phyloP scores from a whole-genome alignment of 2,888 invertebrate genomes.

The Drosophila nr. fundita region DNA sequence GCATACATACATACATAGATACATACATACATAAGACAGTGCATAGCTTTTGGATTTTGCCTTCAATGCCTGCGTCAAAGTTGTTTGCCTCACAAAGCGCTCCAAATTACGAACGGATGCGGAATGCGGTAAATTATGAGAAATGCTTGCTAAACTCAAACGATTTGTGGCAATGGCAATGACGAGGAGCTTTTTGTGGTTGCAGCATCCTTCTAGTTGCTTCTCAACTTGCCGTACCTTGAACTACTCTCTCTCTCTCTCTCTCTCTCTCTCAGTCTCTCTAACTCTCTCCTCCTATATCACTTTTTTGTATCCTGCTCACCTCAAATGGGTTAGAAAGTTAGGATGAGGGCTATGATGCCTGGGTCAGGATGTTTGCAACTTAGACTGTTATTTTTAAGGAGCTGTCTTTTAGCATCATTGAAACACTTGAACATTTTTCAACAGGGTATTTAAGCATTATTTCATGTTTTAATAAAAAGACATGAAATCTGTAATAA shows the following conservation, averaged over 20 bases:
- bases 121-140: constrained; percentile 45
- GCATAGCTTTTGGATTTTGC: constrained; percentile 5
- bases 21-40: constrained; percentile 1
- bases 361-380: not conserved
- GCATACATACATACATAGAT: not conserved
- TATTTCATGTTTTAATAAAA: not conserved
- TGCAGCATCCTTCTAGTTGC: constrained; percentile 5
- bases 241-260: not conserved
- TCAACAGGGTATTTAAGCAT: not conserved
- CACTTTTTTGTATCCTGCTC: not conserved
- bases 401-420: not conserved
- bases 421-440: not conserved
- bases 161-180: constrained; percentile 43
- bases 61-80: constrained; percentile 33
- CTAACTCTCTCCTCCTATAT: too few species aligned
- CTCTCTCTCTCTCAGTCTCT: not conserved
- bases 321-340: not conserved
- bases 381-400: not conserved
- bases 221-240: constrained; percentile 10
- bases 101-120: constrained; percentile 41
- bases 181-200: constrained; percentile 27
- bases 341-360: not conserved
- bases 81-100: constrained; percentile 46
- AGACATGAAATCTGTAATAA: not conserved
- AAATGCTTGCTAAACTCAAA: constrained; percentile 37